Percentiles rank a stretch among this genome's conserved stretches.
These are phyloP conservation scores for Masticophis lateralis DNA, from an alignment of 2,797 vertebrate genomes.

Conservation along the genomic window DNA sequence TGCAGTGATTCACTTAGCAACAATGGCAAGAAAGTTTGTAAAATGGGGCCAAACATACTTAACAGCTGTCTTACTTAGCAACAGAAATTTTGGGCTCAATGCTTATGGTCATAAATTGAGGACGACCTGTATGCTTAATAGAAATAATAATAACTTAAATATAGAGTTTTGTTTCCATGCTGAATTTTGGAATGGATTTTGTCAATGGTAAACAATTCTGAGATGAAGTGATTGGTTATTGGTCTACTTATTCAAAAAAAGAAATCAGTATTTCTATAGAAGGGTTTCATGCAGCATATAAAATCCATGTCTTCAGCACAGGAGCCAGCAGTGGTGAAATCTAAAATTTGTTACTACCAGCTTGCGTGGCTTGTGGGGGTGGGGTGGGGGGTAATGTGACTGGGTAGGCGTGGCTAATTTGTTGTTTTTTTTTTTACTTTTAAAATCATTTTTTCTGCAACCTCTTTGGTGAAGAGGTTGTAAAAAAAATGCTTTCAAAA, in stretches of 20 bases:
- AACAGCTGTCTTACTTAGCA: background rate
- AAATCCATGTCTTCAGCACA: background rate
- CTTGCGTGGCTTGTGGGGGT: no score
- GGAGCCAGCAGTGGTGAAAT: no score
- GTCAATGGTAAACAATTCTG: background rate
- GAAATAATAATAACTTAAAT: background rate
- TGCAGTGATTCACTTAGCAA: background rate
- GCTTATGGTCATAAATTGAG: background rate
- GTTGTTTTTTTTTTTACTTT: no score
- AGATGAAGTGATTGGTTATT: background rate
- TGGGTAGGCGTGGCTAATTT: no score
- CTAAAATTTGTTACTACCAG: no score
- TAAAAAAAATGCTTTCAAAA: no score
- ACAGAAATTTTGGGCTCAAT: background rate
- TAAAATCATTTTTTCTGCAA: no score
- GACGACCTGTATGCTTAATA: background rate
- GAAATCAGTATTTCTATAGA: background rate
- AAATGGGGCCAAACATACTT: background rate
- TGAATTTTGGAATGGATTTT: background rate
- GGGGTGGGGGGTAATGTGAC: no score
- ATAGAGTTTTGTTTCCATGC: background rate
- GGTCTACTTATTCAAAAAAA: background rate
- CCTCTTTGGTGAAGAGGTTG: no score
- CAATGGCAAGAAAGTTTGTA: background rate
- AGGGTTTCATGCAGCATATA: background rate